Percentiles rank a stretch among this genome's conserved stretches.
These are phyloP conservation scores for Trachythela sp. DNA, from an alignment of 64 coral and sea anemone species.

Conservation along the genomic window DNA sequence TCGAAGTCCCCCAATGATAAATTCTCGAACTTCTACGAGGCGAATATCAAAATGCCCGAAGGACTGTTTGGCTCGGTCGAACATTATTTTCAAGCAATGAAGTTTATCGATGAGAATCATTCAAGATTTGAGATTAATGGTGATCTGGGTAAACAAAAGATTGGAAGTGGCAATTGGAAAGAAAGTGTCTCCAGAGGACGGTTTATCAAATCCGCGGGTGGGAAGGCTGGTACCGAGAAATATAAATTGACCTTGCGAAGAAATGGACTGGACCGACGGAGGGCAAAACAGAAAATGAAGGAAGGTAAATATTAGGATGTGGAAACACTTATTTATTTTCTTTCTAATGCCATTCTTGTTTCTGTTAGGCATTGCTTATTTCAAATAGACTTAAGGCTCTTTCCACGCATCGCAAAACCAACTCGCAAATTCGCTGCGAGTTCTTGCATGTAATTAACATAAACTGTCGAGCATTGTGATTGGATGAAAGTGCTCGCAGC, in stretches of 20 bases:
- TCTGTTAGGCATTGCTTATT: no score
- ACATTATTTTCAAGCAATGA: conserved; percentile 90
- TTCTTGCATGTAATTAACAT: no score
- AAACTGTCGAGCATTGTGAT: no score
- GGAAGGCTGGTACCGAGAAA: conserved; percentile 65
- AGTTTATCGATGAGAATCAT: conserved; percentile 66
- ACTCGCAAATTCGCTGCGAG: no score
- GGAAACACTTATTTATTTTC: neutral
- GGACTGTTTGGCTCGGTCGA: conserved; percentile 84
- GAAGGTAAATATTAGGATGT: conserved; percentile 9
- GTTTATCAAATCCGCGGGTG: conserved; percentile 71
- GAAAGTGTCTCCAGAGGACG: conserved; percentile 44
- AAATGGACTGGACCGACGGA: conserved; percentile 62
- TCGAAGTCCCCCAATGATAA: conserved; percentile 52
- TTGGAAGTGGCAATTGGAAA: neutral
- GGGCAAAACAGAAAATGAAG: conserved; percentile 66
- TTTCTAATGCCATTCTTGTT: neutral
- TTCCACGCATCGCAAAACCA: no score
- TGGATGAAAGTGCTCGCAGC: no score
- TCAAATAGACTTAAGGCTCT: no score
- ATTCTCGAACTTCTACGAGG: conserved; percentile 78
- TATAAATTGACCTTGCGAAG: conserved; percentile 41
- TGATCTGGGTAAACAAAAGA: conserved; percentile 36
- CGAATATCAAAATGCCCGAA: conserved; percentile 68
- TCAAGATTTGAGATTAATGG: conserved; percentile 61